Evolutionary conservation across 53 echinoderm and acorn worm species (phyloP).

Genomic region (Echinarachnius parma): DNA sequence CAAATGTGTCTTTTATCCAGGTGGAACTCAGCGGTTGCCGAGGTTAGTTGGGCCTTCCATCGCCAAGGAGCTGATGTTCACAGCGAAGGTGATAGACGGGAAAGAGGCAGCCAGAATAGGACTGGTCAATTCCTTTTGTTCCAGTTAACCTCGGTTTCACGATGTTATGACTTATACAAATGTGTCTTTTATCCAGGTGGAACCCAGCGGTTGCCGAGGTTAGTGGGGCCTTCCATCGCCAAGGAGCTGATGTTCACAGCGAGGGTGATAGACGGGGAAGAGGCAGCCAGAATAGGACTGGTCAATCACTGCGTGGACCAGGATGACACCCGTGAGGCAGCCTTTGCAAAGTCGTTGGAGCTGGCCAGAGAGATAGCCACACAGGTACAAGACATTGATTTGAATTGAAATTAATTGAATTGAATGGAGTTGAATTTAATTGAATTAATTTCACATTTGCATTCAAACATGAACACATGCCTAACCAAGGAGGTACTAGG

Average conservation of each 20-base stretch:
- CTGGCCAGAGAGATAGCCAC: conserved; percentile 82
- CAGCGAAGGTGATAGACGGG: conserved; percentile 78
- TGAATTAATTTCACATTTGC: too few species aligned
- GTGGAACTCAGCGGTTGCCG: conserved; percentile 89
- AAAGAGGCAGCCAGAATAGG: conserved; percentile 78
- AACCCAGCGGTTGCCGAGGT: conserved; percentile 74
- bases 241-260: conserved; percentile 95
- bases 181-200: conserved; percentile 58
- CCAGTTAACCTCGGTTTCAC: too few species aligned
- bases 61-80: conserved; percentile 94
- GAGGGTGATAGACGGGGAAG: conserved; percentile 68
- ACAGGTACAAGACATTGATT: too few species aligned
- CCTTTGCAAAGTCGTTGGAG: conserved; percentile 66
- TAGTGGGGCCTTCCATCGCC: conserved; percentile 65
- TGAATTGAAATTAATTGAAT: too few species aligned
- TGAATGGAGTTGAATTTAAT: too few species aligned
- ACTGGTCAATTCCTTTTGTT: too few species aligned
- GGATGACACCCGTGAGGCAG: conserved; percentile 75
- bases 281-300: conserved; percentile 82
- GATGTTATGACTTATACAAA: too few species aligned
- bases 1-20: conserved; percentile 30
- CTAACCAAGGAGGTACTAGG: too few species aligned
- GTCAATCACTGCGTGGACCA: conserved; percentile 90
- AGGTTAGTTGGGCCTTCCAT: conserved; percentile 61
- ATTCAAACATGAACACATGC: too few species aligned